Base-by-base conservation (phyloP, 2,113 vertebrate genomes). In the Oreotrochilus melanogaster region DNA sequence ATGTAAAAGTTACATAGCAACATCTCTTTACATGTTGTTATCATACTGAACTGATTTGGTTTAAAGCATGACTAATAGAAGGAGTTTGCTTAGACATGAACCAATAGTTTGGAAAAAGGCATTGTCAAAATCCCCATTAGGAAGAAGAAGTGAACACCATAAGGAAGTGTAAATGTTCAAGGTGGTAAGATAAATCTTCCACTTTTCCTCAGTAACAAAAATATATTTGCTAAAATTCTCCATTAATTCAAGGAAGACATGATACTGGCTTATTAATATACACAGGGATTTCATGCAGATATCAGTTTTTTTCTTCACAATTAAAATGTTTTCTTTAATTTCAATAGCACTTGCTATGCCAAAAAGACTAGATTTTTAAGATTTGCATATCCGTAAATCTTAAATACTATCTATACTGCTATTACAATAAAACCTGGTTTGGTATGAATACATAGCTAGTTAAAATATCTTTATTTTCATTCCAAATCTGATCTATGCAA, bases 381-480 rank as follows among this genome's bases (percentile, higher is more conserved):
- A 60, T 51, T 58, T 3, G 9, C 14, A 27, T 82, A 23, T 80
- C n/a, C 88, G 15, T 64, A 86, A 80, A 71, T 50, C 43, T 87
- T 67, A 54, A 80, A 11, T 57, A 76, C 65, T 83, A 78, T 88
- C 95, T 91, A 84, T 58, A 53, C 18, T 22, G 14, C 2, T 66
- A 42, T 93, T 95, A 71, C 83, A 1, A 69, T 69, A 71, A 89
- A 87, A 76, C 51, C 14, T 76, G 57, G 3, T 43, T 39, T 71
- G 2, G 3, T 48, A 54, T 89, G 51, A 93, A 61, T 42, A 18
- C 6, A 18, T 42, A 78, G 42, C 16, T 11, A 30, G 60, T 78
- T 89, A 75, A 97, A 97, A 96, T 93, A 70, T 79, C 81, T 69
- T 92, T n/a, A 48, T 89, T 94, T 95, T 91, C 39, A 33, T 64